Evolutionary conservation across 2,797 vertebrate species (phyloP).

Genomic region (Sylvilagus floridanus): DNA sequence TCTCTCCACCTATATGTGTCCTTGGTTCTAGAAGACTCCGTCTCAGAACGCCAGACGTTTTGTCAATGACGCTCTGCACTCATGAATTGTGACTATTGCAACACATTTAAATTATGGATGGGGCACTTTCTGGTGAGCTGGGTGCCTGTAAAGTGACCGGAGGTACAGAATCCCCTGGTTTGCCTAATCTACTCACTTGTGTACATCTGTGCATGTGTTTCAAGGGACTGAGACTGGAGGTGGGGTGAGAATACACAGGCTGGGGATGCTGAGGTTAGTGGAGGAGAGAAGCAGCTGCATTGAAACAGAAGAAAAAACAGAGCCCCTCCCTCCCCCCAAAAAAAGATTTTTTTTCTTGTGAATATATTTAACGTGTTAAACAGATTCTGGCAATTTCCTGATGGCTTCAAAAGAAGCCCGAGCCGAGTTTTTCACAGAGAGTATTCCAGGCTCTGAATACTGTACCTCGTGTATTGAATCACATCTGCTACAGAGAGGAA

Average conservation of each 20-base stretch:
- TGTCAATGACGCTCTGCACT: slow-evolving; percentile 36
- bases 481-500: slow-evolving; percentile 89
- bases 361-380: slow-evolving; percentile 82
- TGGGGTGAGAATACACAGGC: not conserved
- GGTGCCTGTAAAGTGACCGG: slow-evolving; percentile 72
- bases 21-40: slow-evolving; percentile 60
- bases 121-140: slow-evolving; percentile 37
- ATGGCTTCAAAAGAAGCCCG: slow-evolving; percentile 82
- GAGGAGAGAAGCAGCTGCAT: slow-evolving; percentile 78
- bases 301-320: slow-evolving; percentile 74
- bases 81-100: slow-evolving; percentile 77
- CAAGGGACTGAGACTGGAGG: slow-evolving; percentile 31
- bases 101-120: slow-evolving; percentile 85
- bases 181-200: slow-evolving; percentile 51
- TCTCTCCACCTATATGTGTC: slow-evolving; percentile 60
- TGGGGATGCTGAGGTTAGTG: not conserved
- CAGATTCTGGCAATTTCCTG: slow-evolving; percentile 81
- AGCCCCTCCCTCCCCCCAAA: slow-evolving; percentile 46
- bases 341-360: slow-evolving; percentile 68
- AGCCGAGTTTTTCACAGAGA: slow-evolving; percentile 86
- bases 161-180: slow-evolving; percentile 67
- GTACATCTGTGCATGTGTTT: slow-evolving; percentile 66
- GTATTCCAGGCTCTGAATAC: slow-evolving; percentile 86
- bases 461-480: slow-evolving; percentile 88
- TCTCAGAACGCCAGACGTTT: not conserved